Evolutionary conservation across 1,140 invertebrate species (phyloP).

Genomic region (Caenorhabditis latens): DNA sequence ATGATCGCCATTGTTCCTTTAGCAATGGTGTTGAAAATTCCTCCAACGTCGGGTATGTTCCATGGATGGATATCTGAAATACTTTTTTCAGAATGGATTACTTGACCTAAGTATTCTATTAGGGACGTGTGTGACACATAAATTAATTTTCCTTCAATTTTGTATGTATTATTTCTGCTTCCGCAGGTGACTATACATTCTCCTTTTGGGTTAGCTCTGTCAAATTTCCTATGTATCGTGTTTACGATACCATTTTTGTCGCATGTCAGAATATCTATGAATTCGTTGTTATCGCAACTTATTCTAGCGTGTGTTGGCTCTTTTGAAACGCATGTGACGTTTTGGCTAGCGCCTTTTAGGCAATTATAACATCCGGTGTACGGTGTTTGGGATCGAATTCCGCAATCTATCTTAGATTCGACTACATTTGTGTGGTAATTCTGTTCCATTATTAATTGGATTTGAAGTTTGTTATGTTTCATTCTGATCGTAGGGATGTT

Average conservation of each 20-base stretch:
- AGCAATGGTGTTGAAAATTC: not conserved
- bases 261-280: not conserved
- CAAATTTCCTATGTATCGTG: not conserved
- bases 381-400: not conserved
- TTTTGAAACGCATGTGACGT: not conserved
- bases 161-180: not conserved
- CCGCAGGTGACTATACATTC: not conserved
- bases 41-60: not conserved
- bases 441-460: not conserved
- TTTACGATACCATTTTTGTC: not conserved
- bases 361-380: not conserved
- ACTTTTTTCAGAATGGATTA: not conserved
- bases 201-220: not conserved
- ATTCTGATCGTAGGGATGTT: not conserved
- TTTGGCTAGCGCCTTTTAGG: not conserved
- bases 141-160: constrained; percentile 10
- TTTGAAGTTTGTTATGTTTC: not conserved
- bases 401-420: not conserved
- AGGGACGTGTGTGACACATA: not conserved
- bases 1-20: not conserved
- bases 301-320: not conserved
- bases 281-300: not conserved
- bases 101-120: not conserved
- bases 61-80: not conserved
- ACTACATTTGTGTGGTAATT: not conserved